Evolutionary conservation across 2,797 vertebrate species (phyloP), one percentile per base, ranked within the genome.

Genomic region (Adelosebastes latens): DNA sequence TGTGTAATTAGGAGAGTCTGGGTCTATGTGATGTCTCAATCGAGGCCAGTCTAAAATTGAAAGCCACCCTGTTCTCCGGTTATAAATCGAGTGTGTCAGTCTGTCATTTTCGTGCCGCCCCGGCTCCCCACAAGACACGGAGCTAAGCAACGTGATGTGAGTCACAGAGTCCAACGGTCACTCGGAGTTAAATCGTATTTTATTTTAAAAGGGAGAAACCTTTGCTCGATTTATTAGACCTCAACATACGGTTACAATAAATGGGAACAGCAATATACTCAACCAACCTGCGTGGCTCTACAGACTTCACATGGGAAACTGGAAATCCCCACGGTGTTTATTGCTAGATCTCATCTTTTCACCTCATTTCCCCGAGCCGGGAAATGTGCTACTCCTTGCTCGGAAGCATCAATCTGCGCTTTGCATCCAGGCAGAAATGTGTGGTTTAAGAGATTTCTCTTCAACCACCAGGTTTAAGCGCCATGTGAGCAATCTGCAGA

Each of bases 11-110:
- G 79, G 75, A 72, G 88, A 88, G 89, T 89, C 84, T 91, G 88
- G 83, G 86, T 91, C 91, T 87, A 27, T 83, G 87, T 64, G 88
- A 88, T 82, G 86, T 92, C 91, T 93, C 87, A 83, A 86, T 91
- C 64, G 32, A 84, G 76, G 27, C 36, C 84, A 82, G 89, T 69
- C 75, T 88, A 74, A 91, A 90, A 89, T 56, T 86, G 87, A 93
- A 90, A 92, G 83, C 91, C 81, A 69, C 83, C 75, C 77, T 83
- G 79, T 79, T 77, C 82, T 73, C 80, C 14, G 66, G 60, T 79
- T 24, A 59, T 92, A 90, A 93, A 91, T 91, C 73, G 59, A 83
- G 80, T 29, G 58, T 75, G 86, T 83, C 80, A 49, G 66, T 81
- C 83, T 92, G 83, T 92, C 79, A 90, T 93, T 90, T 92, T 72